These are phyloP conservation scores for Pachycephus smyrnensis DNA, from an alignment of 2,888 invertebrate species.

Conservation along the genomic window DNA sequence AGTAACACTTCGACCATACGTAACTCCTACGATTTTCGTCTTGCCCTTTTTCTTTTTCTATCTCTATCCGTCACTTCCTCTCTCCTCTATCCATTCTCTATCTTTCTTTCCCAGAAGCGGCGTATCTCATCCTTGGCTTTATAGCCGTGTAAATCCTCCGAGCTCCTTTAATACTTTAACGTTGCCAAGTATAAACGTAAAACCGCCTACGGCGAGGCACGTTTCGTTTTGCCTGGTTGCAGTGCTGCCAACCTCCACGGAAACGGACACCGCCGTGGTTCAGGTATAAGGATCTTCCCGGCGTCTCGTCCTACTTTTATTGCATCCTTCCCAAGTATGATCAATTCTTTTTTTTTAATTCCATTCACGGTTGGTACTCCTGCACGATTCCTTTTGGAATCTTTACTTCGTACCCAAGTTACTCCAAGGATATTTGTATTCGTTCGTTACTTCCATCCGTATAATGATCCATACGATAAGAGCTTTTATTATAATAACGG, in stretches of 20 bases:
- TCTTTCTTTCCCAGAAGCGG: neutral
- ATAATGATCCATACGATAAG: too few species aligned
- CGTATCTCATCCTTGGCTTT: conserved; percentile 46
- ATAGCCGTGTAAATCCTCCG: conserved; percentile 47
- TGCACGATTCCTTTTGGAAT: too few species aligned
- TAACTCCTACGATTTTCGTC: too few species aligned
- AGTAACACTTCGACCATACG: too few species aligned
- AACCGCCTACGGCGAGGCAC: conserved; percentile 24
- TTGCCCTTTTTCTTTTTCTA: too few species aligned
- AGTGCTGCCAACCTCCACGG: conserved; percentile 27
- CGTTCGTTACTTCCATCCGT: too few species aligned
- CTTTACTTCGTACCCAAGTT: too few species aligned
- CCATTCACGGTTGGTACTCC: too few species aligned
- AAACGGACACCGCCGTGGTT: conserved; percentile 11
- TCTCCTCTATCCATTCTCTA: neutral
- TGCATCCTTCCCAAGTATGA: neutral
- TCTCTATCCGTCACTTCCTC: neutral
- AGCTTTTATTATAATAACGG: too few species aligned
- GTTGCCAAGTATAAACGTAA: conserved; percentile 39
- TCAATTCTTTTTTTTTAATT: too few species aligned
- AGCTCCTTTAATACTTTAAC: conserved; percentile 47
- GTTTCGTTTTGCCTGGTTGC: conserved; percentile 23
- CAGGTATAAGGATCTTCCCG: conserved; percentile 9
- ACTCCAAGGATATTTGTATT: too few species aligned
- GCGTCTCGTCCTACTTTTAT: conserved; percentile 11